phyloP scores from a whole-genome alignment of 2,888 invertebrate species.

The Bombyx huttoni region DNA sequence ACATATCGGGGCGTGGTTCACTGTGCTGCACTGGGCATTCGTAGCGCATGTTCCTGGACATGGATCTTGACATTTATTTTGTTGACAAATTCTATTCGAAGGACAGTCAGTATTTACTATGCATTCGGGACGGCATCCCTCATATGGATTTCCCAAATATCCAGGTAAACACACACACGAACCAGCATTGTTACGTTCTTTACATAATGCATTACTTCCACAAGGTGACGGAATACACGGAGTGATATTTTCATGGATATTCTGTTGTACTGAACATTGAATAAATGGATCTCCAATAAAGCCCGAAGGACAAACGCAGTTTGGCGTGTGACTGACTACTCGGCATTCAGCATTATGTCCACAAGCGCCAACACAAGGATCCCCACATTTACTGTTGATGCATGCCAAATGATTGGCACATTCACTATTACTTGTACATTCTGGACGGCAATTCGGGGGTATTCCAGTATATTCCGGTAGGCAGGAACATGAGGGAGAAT shows the following conservation, averaged over 20 bases:
- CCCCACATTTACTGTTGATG: constrained; percentile 79
- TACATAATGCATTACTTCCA: constrained; percentile 80
- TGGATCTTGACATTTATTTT: constrained; percentile 82
- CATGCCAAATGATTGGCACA: constrained; percentile 78
- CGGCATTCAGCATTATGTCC: constrained; percentile 80
- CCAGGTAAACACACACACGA: constrained; percentile 78
- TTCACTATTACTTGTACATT: constrained; percentile 81
- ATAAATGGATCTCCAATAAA: constrained; percentile 82
- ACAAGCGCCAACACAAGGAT: constrained; percentile 82
- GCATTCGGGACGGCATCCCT: constrained; percentile 83
- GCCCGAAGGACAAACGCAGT: constrained; percentile 76
- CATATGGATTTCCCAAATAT: constrained; percentile 76
- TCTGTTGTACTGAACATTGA: constrained; percentile 64
- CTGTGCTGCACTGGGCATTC: constrained; percentile 80
- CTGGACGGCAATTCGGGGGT: constrained; percentile 81
- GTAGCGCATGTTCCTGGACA: constrained; percentile 83
- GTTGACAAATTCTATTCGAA: constrained; percentile 79
- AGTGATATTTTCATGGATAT: constrained; percentile 45
- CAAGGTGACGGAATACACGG: constrained; percentile 81
- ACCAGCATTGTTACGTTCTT: constrained; percentile 78
- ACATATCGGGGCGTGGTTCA: constrained; percentile 81
- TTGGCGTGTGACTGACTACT: constrained; percentile 80
- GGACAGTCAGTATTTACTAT: constrained; percentile 81
- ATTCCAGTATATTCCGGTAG: constrained; percentile 76
- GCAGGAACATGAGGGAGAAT: constrained; percentile 79